phyloP scores from a whole-genome alignment of 2,888 invertebrate genomes.

The Lepidocyrtoides sp. region DNA sequence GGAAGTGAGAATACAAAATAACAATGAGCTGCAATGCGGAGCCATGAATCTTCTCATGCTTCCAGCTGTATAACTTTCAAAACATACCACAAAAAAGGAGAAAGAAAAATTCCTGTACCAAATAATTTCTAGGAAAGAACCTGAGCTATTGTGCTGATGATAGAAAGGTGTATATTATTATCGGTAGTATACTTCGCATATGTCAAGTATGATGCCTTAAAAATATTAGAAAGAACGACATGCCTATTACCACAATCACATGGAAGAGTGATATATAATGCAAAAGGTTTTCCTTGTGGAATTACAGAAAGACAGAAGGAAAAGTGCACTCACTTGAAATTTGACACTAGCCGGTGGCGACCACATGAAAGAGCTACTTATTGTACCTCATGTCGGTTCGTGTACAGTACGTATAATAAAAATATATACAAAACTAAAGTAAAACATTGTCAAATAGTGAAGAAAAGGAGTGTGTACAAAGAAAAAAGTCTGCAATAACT shows the following conservation, averaged over 20 bases:
- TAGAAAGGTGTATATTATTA: background rate
- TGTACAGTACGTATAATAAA: background rate
- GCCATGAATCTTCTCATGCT: background rate
- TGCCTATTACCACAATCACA: too few species aligned
- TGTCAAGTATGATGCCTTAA: too few species aligned
- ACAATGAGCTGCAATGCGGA: slow-evolving; percentile 40
- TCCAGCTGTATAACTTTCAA: background rate
- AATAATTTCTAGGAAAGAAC: too few species aligned
- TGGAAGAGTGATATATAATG: too few species aligned
- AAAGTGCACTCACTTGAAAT: slow-evolving; percentile 56
- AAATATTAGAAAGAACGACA: too few species aligned
- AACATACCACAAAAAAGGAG: background rate
- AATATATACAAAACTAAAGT: background rate
- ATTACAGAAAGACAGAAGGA: background rate
- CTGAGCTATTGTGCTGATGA: too few species aligned
- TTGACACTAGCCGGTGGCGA: slow-evolving; percentile 69
- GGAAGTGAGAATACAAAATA: background rate
- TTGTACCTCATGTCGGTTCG: slow-evolving; percentile 31
- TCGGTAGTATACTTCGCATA: background rate
- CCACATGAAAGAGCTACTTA: slow-evolving; percentile 48
- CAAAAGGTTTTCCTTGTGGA: slow-evolving; percentile 7
- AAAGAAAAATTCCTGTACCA: too few species aligned
- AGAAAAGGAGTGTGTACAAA: background rate
- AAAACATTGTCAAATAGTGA: background rate
- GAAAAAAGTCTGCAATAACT: background rate